phyloP scores from a whole-genome alignment of 2,888 invertebrate species.

The Catotricha subobsoleta region DNA sequence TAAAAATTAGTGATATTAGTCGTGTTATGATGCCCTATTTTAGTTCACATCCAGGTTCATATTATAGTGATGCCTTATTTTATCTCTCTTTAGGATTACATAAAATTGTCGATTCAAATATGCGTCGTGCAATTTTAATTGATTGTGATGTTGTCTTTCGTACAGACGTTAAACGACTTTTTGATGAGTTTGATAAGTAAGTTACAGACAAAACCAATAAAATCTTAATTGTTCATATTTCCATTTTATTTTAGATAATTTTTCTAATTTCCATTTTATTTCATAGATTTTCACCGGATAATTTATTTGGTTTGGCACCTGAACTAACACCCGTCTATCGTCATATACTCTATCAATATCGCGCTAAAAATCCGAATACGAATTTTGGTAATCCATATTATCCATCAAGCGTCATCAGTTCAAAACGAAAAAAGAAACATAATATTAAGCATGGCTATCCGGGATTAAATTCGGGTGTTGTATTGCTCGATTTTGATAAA shows the following conservation, averaged over 20 bases:
- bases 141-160: constrained; percentile 63
- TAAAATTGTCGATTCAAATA: constrained; percentile 40
- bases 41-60: constrained; percentile 48
- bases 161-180: constrained; percentile 44
- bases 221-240: background rate
- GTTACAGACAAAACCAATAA: constrained; percentile 9
- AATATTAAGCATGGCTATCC: constrained; percentile 36
- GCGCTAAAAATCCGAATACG: constrained; percentile 41
- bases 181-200: constrained; percentile 43
- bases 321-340: constrained; percentile 65
- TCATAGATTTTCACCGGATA: constrained; percentile 36
- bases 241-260: constrained; percentile 1
- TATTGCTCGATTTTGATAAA: constrained; percentile 47
- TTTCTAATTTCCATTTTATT: background rate
- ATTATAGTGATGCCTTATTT: constrained; percentile 63
- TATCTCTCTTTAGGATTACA: constrained; percentile 58
- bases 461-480: constrained; percentile 68
- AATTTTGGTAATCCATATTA: constrained; percentile 34
- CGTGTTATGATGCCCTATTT: constrained; percentile 51
- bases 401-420: constrained; percentile 15
- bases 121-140: constrained; percentile 46
- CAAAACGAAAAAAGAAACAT: constrained; percentile 10
- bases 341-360: constrained; percentile 50
- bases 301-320: constrained; percentile 51
- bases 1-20: constrained; percentile 41